Base-by-base conservation (phyloP, 2,797 vertebrate genomes). In the Lacerta agilis region DNA sequence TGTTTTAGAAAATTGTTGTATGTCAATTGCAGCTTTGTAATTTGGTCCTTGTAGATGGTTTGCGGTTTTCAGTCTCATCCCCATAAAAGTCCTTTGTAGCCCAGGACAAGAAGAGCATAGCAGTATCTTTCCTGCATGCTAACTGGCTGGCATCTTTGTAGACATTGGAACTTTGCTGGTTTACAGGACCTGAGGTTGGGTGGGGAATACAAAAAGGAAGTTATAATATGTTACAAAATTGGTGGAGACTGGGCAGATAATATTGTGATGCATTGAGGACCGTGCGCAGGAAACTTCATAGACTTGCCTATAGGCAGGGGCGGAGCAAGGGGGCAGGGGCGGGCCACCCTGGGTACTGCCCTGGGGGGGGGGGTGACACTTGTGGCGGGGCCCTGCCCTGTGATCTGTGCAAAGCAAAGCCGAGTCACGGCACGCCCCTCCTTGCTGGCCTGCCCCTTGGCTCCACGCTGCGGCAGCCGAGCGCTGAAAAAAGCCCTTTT, bases 31-130 rank as follows among this genome's bases (percentile, higher is more conserved):
- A 55, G 3, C 66, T 83, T 76, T 73, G 38, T 41, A 38, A 85
- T 85, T 49, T 79, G 73, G n/a, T 49, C 71, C 69, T 11, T 20
- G 38, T 41, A 66, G 43, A 83, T 76, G 10, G 33, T 85, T 82
- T 87, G 72, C 8, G 89, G 75, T 29, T 66, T 84, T 89, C 36
- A 80, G 43, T 3, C 1, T 79, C 86, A 83, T 87, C 73, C 23
- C 80, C 78, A 91, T 49, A 89, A 90, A 85, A 55, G 71, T 92
- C 55, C 13, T 84, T 20, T 77, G 49, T 2, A 0, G 2, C 4
- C 79, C 41, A 8, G 20, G 55, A 49, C 11, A 3, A 0, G 11
- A 3, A 29, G 23, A 25, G 23, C 25, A 66, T 55, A 76, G 6
- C 5, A 6, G 66, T 10, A 85, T 9, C 8, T 75, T 41, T 11